Percentiles rank a stretch among this genome's conserved stretches.
phyloP scores from a whole-genome alignment of 2,888 invertebrate species.

The Perdita meconis region DNA sequence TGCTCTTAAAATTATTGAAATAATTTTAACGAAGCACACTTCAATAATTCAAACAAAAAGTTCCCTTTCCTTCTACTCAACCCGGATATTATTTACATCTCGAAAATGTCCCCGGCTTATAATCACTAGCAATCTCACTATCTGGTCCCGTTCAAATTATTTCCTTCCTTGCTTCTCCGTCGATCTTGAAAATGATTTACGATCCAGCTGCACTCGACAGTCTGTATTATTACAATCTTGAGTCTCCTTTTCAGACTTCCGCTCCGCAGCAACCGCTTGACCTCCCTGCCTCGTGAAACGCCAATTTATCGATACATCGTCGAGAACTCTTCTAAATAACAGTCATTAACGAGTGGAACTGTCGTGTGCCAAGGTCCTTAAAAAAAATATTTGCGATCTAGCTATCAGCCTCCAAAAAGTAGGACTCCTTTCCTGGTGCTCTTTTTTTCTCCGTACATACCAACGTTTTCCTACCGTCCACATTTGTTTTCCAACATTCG shows the following conservation, averaged over 20 bases:
- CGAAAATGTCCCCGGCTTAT: not conserved
- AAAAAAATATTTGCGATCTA: conserved; percentile 15
- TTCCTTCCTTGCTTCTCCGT: not conserved
- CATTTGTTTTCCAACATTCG: conserved; percentile 29
- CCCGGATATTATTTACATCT: not conserved
- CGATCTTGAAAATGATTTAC: conserved; percentile 28
- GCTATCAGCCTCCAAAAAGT: not conserved
- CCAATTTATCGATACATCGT: conserved; percentile 1
- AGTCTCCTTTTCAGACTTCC: conserved; percentile 3
- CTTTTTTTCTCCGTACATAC: not conserved
- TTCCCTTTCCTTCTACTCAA: not conserved
- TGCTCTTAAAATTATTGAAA: no score
- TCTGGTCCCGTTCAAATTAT: conserved; percentile 18
- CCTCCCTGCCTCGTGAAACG: not conserved
- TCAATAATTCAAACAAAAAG: no score
- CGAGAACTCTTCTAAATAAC: conserved; percentile 15
- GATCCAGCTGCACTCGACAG: conserved; percentile 17
- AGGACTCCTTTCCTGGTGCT: not conserved
- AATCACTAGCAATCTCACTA: not conserved
- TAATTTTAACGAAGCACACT: no score
- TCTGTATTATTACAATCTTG: conserved; percentile 14
- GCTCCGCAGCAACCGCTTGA: conserved; percentile 4
- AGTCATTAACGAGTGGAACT: conserved; percentile 7
- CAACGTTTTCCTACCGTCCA: not conserved
- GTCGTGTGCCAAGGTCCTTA: not conserved